Conservation (phyloP, 2,888 invertebrate species). For the Lysandra coridon region DNA sequence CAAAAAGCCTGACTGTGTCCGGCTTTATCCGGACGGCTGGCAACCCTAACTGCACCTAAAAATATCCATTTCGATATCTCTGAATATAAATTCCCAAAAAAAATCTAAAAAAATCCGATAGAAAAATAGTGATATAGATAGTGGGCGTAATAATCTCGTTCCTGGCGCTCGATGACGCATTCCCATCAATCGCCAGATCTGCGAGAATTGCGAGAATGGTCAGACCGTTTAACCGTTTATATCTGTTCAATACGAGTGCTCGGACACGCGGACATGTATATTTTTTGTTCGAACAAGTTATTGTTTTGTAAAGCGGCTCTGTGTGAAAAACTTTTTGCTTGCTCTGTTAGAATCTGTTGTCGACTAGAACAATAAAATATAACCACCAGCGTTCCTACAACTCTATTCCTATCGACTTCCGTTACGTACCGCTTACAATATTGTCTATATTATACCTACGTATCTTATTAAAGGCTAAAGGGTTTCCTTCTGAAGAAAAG, state of each 20-base stretch:
- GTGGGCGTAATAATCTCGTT: background rate
- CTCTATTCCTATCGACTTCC: too few relatives aligned
- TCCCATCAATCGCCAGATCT: background rate
- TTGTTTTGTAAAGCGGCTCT: background rate
- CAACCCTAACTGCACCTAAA: background rate
- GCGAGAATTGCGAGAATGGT: background rate
- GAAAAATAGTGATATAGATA: too few relatives aligned
- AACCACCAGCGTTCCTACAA: too few relatives aligned
- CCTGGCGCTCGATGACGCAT: background rate
- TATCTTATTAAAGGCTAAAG: too few relatives aligned
- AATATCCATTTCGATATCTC: background rate
- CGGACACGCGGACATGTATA: background rate
- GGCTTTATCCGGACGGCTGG: too few relatives aligned
- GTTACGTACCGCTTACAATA: too few relatives aligned
- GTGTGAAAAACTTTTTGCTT: background rate
- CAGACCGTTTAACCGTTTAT: background rate
- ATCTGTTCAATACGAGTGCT: background rate
- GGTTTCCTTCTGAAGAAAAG: too few relatives aligned
- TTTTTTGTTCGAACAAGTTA: constrained; percentile 11
- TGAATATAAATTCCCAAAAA: background rate
- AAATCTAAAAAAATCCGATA: background rate
- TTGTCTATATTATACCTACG: too few relatives aligned
- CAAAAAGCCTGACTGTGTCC: too few relatives aligned
- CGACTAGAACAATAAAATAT: background rate
- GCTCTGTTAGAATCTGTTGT: background rate